Evolutionary conservation across 1,140 invertebrate species (phyloP).

Genomic region (Camponotus floridanus): DNA sequence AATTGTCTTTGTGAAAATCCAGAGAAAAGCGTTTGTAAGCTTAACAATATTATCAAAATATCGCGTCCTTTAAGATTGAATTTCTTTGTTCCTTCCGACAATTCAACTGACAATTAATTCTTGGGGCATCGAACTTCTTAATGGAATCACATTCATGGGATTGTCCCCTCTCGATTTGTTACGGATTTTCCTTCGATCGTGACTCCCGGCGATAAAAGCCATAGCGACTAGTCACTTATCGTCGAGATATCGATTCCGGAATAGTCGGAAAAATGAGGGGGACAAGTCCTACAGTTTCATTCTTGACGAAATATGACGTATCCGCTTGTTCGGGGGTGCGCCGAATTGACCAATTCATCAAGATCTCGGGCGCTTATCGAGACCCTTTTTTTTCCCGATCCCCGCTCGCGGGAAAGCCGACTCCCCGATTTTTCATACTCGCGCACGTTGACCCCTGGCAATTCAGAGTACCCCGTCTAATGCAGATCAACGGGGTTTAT

Average conservation of each 20-base stretch:
- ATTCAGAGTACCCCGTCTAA: slow-evolving; percentile 43
- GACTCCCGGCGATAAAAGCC: slow-evolving; percentile 55
- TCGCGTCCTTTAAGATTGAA: neutral
- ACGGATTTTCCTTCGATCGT: slow-evolving; percentile 75
- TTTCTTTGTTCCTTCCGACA: slow-evolving; percentile 30
- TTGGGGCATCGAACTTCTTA: slow-evolving; percentile 23
- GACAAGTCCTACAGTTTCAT: slow-evolving; percentile 29
- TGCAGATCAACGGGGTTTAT: slow-evolving; percentile 62
- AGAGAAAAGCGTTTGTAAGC: neutral
- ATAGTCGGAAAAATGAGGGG: slow-evolving; percentile 11
- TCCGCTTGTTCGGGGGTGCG: slow-evolving; percentile 54
- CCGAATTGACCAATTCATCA: slow-evolving; percentile 68
- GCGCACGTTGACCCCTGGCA: slow-evolving; percentile 41
- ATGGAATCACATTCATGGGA: slow-evolving; percentile 37
- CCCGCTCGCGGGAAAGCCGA: slow-evolving; percentile 2
- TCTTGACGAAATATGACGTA: slow-evolving; percentile 64
- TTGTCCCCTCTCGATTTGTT: slow-evolving; percentile 71
- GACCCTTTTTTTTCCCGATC: slow-evolving; percentile 9
- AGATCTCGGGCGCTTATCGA: slow-evolving; percentile 62
- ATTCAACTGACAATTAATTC: slow-evolving; percentile 52
- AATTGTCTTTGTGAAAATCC: neutral
- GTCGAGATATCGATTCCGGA: slow-evolving; percentile 23
- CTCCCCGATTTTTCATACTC: slow-evolving; percentile 74
- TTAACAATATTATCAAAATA: neutral
- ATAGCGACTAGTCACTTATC: slow-evolving; percentile 22